phyloP scores from a whole-genome alignment of 2,797 vertebrate species.

The Gallirallus australis region DNA sequence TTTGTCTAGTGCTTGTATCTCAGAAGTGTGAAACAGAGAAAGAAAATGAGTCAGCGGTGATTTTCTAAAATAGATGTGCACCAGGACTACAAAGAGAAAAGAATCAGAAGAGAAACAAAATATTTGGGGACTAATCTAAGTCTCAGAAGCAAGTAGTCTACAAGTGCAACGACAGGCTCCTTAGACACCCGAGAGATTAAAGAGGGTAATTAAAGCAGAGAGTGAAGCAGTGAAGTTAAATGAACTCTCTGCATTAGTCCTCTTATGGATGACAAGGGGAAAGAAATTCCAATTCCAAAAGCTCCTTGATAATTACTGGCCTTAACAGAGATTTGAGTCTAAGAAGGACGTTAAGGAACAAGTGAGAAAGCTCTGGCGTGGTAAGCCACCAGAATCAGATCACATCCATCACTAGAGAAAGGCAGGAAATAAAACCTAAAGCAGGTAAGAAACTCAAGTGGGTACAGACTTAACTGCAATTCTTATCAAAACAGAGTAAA shows the following conservation, averaged over 20 bases:
- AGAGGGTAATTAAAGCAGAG: constrained; percentile 3
- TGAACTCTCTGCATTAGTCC: background rate
- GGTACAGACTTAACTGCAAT: background rate
- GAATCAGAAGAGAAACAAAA: background rate
- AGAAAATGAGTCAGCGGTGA: background rate
- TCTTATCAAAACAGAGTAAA: background rate
- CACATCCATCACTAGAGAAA: background rate
- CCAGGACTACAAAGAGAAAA: background rate
- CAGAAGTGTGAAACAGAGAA: background rate
- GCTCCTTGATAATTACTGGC: background rate
- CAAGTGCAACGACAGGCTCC: background rate
- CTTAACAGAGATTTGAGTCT: background rate
- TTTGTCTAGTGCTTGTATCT: background rate
- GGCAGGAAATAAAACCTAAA: background rate
- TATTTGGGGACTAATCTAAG: background rate
- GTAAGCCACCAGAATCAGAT: background rate
- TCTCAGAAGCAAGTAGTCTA: background rate
- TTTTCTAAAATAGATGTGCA: background rate
- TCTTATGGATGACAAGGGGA: background rate
- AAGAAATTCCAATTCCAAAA: constrained; percentile 20
- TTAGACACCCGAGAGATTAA: background rate
- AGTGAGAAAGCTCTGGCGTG: background rate
- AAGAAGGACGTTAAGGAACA: background rate
- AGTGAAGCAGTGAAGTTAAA: background rate
- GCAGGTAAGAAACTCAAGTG: background rate